Conservation (phyloP, 2,797 vertebrate genomes). For the Adrianichthys oophorus region DNA sequence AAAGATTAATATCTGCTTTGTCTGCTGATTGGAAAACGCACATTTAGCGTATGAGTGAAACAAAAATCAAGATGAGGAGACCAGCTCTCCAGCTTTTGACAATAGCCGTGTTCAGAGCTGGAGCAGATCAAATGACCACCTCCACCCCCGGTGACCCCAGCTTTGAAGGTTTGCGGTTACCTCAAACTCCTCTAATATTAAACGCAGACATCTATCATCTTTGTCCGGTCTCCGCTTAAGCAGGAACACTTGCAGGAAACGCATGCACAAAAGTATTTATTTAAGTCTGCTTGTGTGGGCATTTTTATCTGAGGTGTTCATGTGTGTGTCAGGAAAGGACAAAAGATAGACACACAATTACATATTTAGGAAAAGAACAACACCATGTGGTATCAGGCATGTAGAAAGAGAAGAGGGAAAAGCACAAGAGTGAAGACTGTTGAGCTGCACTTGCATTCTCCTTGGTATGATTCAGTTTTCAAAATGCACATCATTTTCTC, state of each 20-base stretch:
- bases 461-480: no score
- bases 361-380: slow-evolving; percentile 56
- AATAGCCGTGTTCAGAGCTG: slow-evolving; percentile 40
- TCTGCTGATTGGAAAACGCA: not conserved
- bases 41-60: slow-evolving; percentile 20
- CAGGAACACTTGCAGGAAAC: slow-evolving; percentile 36
- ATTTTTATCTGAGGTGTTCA: slow-evolving; percentile 12
- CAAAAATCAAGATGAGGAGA: slow-evolving; percentile 47
- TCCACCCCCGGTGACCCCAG: slow-evolving; percentile 66
- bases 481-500: no score
- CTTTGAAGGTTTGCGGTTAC: slow-evolving; percentile 77
- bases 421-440: slow-evolving; percentile 7
- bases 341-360: slow-evolving; percentile 41
- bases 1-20: not conserved
- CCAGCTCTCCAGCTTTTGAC: slow-evolving; percentile 39
- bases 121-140: slow-evolving; percentile 69
- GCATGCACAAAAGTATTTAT: slow-evolving; percentile 7
- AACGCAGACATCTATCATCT: slow-evolving; percentile 76
- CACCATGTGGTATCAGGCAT: slow-evolving; percentile 39
- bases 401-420: slow-evolving; percentile 15
- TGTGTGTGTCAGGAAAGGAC: slow-evolving; percentile 40
- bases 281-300: not conserved
- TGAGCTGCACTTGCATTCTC: no score
- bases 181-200: slow-evolving; percentile 79
- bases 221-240: slow-evolving; percentile 74